Base-by-base conservation (phyloP, 2,113 vertebrate genomes). In the Hippocampus comes region DNA sequence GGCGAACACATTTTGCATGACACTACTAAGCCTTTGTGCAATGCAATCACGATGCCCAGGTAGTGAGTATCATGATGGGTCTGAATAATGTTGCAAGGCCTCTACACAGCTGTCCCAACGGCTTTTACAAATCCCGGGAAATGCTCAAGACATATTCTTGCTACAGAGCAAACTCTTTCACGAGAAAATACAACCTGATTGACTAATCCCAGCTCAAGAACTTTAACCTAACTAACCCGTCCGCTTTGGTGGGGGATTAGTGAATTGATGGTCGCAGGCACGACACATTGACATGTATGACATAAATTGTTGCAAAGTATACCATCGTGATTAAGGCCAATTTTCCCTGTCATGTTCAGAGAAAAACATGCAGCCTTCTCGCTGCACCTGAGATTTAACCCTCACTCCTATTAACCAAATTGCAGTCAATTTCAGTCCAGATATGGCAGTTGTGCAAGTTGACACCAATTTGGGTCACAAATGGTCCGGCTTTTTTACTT, bases 1-100 rank as follows among this genome's bases (percentile, higher is more conserved):
- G 75, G 79, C 82, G 81, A 88, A 73, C 73, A 78, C 80, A 82
- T 88, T 87, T 84, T 82, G 80, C 77, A 67, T 82, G 77, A 67
- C 70, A 65, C 71, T 64, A 34, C 75, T 30, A 7, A 25, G 23
- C 56, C 56, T 5, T 15, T 12, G 56, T 59, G 56, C 12, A 27
- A 59, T 59, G 56, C 12, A 59, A 27, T 59, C 56, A 27, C 23
- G n/a, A 56, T 56, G 21, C 53, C n/a, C 8, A 14, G 23, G 56
- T 27, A 12, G 56, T 59, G 56, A 59, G 23, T 25, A 73, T 75
- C 57, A 71, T 74, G 72, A 77, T 82, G 75, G 23, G 14, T 70
- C 73, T 77, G 67, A 81, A 83, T 79, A 87, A 85, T 70, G 76
- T 77, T 69, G 73, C 82, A 85, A 85, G 3, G n/a, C 63, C 80